These are phyloP conservation scores for Albula goreensis DNA, from an alignment of 2,113 vertebrate genomes.

Conservation along the genomic window DNA sequence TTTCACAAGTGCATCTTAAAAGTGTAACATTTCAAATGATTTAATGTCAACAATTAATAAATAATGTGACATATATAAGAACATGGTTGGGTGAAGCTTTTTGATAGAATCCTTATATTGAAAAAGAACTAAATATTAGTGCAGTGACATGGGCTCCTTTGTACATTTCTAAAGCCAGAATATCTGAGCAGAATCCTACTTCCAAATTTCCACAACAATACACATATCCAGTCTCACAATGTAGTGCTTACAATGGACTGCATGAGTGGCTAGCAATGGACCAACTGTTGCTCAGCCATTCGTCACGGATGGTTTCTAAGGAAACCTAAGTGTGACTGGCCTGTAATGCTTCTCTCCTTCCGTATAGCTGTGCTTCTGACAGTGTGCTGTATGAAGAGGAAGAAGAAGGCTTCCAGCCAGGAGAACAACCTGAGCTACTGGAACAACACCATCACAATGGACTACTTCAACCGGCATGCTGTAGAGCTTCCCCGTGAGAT, in stretches of 20 bases:
- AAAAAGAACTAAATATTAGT: background rate
- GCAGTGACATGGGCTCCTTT: background rate
- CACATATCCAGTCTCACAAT: background rate
- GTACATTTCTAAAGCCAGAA: background rate
- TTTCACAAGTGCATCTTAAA: background rate
- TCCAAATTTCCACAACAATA: background rate
- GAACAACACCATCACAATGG: conserved; percentile 99
- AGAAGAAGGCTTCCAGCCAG: conserved; percentile 90
- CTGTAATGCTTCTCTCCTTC: conserved; percentile 32
- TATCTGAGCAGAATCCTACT: background rate
- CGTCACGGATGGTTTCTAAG: background rate
- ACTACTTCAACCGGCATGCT: conserved; percentile 95
- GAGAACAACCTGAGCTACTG: conserved; percentile 98
- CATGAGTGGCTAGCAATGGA: background rate
- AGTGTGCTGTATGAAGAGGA: conserved; percentile 93
- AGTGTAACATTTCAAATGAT: background rate
- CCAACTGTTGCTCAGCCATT: background rate
- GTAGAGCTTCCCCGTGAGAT: conserved; percentile 95
- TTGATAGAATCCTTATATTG: background rate
- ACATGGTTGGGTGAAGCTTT: background rate
- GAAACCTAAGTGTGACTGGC: background rate
- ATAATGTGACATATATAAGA: background rate
- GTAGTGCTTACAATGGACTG: background rate
- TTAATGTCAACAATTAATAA: background rate
- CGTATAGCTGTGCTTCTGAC: conserved; percentile 88